A percentile compares a stretch with the other conserved stretches of the same genome.
phyloP scores from a whole-genome alignment of 2,797 vertebrate genomes.

The Ptychadena robeensis region DNA sequence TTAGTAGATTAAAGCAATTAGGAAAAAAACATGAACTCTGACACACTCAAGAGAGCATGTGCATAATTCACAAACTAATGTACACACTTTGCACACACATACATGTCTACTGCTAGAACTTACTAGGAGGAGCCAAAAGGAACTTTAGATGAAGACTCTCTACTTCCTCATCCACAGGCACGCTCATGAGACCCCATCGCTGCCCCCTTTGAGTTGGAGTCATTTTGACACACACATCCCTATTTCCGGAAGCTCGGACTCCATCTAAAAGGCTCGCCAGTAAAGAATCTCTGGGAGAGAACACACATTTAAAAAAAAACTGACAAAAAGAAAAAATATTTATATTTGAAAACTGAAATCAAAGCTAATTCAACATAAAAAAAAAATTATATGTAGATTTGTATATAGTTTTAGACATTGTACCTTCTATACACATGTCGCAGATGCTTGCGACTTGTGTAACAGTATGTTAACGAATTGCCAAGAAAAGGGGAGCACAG shows the following conservation, averaged over 20 bases:
- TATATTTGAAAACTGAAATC: too few relatives aligned
- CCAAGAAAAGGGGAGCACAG: too few relatives aligned
- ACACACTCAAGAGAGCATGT: neutral
- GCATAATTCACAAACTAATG: too few relatives aligned
- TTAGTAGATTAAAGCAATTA: too few relatives aligned
- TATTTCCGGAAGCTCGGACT: slow-evolving; percentile 95
- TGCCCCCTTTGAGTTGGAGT: slow-evolving; percentile 91
- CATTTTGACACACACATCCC: slow-evolving; percentile 98
- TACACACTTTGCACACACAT: too few relatives aligned
- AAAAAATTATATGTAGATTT: too few relatives aligned
- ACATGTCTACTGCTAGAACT: slow-evolving; percentile 65
- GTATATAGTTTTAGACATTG: too few relatives aligned
- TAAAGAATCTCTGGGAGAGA: slow-evolving; percentile 87
- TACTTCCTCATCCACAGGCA: slow-evolving; percentile 97
- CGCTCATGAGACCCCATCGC: slow-evolving; percentile 94
- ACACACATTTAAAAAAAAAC: neutral
- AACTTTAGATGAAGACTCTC: slow-evolving; percentile 97
- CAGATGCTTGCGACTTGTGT: too few relatives aligned
- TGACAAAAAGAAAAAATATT: neutral
- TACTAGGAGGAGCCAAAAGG: slow-evolving; percentile 93
- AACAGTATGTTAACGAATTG: too few relatives aligned
- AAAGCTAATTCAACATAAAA: too few relatives aligned
- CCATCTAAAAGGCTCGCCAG: slow-evolving; percentile 95
- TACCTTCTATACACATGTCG: too few relatives aligned
- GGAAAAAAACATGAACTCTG: neutral